Evolutionary conservation across 2,113 vertebrate species (phyloP), one percentile per base, ranked within the genome.

Genomic region (Labeo catla): DNA sequence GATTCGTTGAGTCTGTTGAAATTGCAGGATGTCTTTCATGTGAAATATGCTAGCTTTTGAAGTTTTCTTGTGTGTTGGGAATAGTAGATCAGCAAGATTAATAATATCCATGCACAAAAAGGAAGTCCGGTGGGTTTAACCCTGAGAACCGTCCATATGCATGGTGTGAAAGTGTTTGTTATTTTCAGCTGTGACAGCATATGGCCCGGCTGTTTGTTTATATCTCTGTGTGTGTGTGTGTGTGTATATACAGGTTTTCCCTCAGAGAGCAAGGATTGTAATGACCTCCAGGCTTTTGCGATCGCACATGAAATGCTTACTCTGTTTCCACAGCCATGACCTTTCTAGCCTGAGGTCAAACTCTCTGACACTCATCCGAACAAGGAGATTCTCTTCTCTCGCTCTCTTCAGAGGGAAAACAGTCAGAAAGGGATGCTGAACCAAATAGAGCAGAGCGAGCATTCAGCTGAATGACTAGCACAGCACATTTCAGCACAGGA

Each of bases 361-460:
- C 49, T 57, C 52, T 81, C 84, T 85, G 84, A 85, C 84, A 85
- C 84, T 85, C 77, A 72, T 59, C n/a, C 10, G 43, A 86, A 86
- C 85, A 81, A 15, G 13, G 59, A 50, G 59, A 50, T 34, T 63
- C 79, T 43, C 63, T 79, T 66, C 16, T 50, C 54, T 45, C 57
- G 12, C 50, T 81, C 77, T 57, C 66, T 23, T 36, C 11, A 10
- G 45, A 21, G 28, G 43, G 34, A 61, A 28, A 52, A 73, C 34
- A 12, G 50, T 77, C 21, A 76, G 45, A 66, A 36, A 28, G 28
- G 57, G 23, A 87, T 74, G 59, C 68, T 76, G 73, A 45, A 70
- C 9, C 81, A 72, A 76, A 87, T 50, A 68, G 72, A 87, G 86
- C 80, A 87, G 81, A 77, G 80, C 59, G 36, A 72, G 49, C 74